Evolutionary conservation across 2,888 invertebrate genomes (phyloP).

Genomic region (Polydrusus pterygomalis): DNA sequence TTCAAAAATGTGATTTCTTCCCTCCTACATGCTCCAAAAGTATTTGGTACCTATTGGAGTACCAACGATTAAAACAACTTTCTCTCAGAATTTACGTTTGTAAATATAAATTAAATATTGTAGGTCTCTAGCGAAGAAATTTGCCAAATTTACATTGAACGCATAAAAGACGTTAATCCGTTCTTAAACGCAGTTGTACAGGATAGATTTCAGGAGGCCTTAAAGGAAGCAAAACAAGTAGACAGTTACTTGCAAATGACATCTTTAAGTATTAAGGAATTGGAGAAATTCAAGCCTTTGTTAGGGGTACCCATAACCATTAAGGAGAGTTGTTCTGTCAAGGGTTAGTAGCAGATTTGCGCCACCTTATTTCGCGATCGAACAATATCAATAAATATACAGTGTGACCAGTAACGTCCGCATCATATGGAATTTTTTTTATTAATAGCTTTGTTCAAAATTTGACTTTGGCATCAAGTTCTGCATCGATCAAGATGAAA

Average conservation of each 20-base stretch:
- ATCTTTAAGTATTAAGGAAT: slow-evolving; percentile 58
- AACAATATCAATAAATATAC: background rate
- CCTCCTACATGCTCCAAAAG: too few species aligned
- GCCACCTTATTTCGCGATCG: background rate
- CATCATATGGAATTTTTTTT: too few species aligned
- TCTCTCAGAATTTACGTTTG: too few species aligned
- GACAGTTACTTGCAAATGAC: slow-evolving; percentile 72
- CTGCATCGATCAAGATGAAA: too few species aligned
- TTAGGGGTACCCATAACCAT: slow-evolving; percentile 88
- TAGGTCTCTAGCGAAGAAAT: slow-evolving; percentile 83
- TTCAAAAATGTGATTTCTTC: too few species aligned
- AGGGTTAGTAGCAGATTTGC: slow-evolving; percentile 74
- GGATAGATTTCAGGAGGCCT: slow-evolving; percentile 83
- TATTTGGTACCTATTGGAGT: too few species aligned
- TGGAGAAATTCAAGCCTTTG: slow-evolving; percentile 76
- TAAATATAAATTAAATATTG: too few species aligned
- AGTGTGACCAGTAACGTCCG: too few species aligned
- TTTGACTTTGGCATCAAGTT: too few species aligned
- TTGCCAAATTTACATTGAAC: slow-evolving; percentile 82
- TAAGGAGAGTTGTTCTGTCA: slow-evolving; percentile 85
- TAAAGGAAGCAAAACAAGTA: slow-evolving; percentile 82
- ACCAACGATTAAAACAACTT: too few species aligned
- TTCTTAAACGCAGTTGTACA: slow-evolving; percentile 87
- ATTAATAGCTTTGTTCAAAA: too few species aligned
- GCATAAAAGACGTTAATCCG: slow-evolving; percentile 86